phyloP scores from a whole-genome alignment of 2,797 vertebrate genomes.

The Philypnodon macrostomus region DNA sequence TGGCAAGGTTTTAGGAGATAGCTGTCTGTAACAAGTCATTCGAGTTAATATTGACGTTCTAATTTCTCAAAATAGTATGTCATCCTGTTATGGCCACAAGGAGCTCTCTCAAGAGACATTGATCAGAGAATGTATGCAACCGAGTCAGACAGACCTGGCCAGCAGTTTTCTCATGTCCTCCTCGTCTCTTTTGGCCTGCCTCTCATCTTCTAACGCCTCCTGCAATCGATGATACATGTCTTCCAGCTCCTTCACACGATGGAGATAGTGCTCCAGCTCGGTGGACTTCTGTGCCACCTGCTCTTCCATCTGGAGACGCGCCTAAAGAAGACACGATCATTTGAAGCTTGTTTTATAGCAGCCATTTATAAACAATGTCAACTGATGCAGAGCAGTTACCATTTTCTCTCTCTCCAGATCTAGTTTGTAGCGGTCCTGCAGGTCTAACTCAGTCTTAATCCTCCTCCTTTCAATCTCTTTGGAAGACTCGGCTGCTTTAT shows the following conservation, averaged over 20 bases:
- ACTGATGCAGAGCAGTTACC: conserved; percentile 59
- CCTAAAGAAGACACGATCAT: conserved; percentile 66
- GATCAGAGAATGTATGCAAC: no score
- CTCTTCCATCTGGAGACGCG: conserved; percentile 92
- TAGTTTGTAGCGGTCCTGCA: conserved; percentile 86
- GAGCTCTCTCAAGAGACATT: no score
- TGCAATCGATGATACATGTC: conserved; percentile 89
- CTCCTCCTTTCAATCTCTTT: conserved; percentile 83
- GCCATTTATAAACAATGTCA: background rate
- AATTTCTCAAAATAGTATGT: no score
- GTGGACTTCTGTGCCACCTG: conserved; percentile 92
- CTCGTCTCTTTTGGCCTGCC: conserved; percentile 88
- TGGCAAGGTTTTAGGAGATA: no score
- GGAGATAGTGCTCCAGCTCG: conserved; percentile 92
- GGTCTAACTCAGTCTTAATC: conserved; percentile 84
- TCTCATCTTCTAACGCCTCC: conserved; percentile 91
- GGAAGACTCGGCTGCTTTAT: conserved; percentile 82
- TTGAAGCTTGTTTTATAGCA: no score
- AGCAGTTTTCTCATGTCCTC: conserved; percentile 87
- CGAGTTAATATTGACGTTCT: no score
- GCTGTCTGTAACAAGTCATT: no score
- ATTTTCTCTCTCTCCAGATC: conserved; percentile 93
- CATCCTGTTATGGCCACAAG: no score
- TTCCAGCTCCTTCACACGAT: conserved; percentile 88
- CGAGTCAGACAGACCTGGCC: conserved; percentile 71